phyloP scores from a whole-genome alignment of 2,797 vertebrate genomes.

The Lophius americanus region DNA sequence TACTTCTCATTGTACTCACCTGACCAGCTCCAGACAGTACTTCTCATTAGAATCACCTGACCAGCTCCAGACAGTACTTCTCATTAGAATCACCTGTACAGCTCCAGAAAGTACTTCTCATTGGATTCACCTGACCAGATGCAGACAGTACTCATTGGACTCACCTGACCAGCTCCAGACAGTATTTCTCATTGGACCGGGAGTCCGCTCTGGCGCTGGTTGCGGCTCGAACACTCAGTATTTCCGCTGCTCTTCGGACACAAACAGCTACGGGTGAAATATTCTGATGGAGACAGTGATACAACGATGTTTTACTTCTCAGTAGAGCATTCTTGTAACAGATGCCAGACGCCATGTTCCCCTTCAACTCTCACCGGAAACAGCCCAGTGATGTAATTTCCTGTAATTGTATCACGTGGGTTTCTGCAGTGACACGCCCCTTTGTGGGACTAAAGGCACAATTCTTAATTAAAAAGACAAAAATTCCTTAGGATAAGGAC shows the following conservation, averaged over 20 bases:
- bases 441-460: no score
- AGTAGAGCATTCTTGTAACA: slow-evolving; percentile 57
- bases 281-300: slow-evolving; percentile 23
- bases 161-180: slow-evolving; percentile 80
- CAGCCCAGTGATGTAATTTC: background rate
- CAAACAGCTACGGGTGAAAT: slow-evolving; percentile 11
- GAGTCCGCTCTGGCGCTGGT: slow-evolving; percentile 36
- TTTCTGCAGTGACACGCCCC: no score
- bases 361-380: slow-evolving; percentile 63
- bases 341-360: slow-evolving; percentile 73
- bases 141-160: slow-evolving; percentile 19
- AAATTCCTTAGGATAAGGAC: no score
- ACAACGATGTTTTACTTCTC: slow-evolving; percentile 27
- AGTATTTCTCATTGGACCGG: slow-evolving; percentile 70
- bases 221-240: slow-evolving; percentile 54
- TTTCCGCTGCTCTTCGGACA: slow-evolving; percentile 29
- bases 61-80: no score
- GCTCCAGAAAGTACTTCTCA: accelerated
- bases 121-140: background rate
- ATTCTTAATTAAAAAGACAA: no score
- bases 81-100: background rate
- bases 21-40: no score
- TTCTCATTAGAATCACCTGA: no score
- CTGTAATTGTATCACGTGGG: background rate
- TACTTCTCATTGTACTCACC: slow-evolving; percentile 61